Percentiles rank a stretch among this genome's conserved stretches.
These are phyloP conservation scores for Brachionus sp. DNA, from an alignment of 1,140 invertebrate species.

Conservation along the genomic window DNA sequence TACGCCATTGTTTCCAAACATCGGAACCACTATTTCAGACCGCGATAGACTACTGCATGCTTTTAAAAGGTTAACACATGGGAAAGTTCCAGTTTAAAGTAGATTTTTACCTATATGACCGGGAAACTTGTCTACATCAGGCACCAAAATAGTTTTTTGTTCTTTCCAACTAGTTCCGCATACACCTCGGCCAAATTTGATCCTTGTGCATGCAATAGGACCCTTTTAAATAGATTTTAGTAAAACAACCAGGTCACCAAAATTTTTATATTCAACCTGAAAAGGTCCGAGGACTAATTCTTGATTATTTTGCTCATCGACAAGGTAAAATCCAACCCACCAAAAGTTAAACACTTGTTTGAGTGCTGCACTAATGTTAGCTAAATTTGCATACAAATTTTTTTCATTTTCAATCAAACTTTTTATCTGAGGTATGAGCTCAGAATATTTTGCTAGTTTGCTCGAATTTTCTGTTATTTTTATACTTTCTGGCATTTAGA, in stretches of 20 bases:
- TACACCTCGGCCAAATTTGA: conserved; percentile 20
- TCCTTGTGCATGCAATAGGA: conserved; percentile 43
- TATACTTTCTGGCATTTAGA: conserved; percentile 29
- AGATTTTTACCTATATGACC: conserved; percentile 25
- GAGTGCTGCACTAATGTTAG: conserved; percentile 37
- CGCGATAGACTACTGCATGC: background rate
- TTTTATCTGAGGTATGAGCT: conserved; percentile 31
- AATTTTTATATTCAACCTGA: background rate
- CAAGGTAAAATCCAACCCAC: conserved; percentile 45
- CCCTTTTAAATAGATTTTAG: conserved; percentile 17
- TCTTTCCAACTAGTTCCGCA: conserved; percentile 39
- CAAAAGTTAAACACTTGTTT: conserved; percentile 43
- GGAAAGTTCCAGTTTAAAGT: too few relatives aligned
- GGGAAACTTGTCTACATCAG: conserved; percentile 40
- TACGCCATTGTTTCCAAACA: background rate
- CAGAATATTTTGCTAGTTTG: conserved; percentile 32
- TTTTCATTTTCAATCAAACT: conserved; percentile 35
- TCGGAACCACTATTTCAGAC: conserved; percentile 45
- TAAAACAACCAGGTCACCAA: background rate
- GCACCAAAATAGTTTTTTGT: conserved; percentile 24
- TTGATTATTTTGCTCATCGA: conserved; percentile 7
- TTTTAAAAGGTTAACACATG: too few relatives aligned
- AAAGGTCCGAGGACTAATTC: conserved; percentile 39
- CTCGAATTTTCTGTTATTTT: conserved; percentile 12
- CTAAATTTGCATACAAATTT: conserved; percentile 41